phyloP scores from a whole-genome alignment of 1,140 invertebrate species.

The Procambarus clarkii region DNA sequence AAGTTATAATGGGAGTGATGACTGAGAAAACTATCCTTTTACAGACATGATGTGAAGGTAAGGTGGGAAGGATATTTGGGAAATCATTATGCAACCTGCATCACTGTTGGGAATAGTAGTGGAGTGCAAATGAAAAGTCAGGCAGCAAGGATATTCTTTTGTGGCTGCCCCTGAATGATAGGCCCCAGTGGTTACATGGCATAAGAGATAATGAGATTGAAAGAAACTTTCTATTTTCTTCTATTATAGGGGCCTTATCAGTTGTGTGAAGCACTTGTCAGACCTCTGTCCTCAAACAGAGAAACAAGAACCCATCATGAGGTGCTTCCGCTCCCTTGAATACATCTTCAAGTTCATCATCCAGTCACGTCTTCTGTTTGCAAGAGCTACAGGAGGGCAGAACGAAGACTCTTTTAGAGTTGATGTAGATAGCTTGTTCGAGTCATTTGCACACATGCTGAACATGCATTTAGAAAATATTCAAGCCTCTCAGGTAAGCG shows the following conservation, averaged over 20 bases:
- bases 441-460: slow-evolving; percentile 76
- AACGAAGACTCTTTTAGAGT: slow-evolving; percentile 88
- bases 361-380: slow-evolving; percentile 91
- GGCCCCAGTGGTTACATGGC: no score
- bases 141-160: no score
- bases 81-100: no score
- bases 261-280: slow-evolving; percentile 92
- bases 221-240: background rate
- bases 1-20: no score
- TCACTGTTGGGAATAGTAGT: no score
- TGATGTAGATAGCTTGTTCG: slow-evolving; percentile 71
- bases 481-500: slow-evolving; percentile 84
- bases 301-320: slow-evolving; percentile 91
- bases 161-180: no score
- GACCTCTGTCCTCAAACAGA: slow-evolving; percentile 86
- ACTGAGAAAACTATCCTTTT: no score
- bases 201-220: no score
- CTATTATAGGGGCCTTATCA: slow-evolving; percentile 84
- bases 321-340: slow-evolving; percentile 92
- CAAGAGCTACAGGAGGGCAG: slow-evolving; percentile 89
- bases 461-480: slow-evolving; percentile 84
- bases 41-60: no score
- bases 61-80: no score
- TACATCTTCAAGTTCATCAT: slow-evolving; percentile 98
- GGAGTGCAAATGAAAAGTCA: no score